Conservation (phyloP, 2,888 invertebrate genomes). For the Lobophora halterata region DNA sequence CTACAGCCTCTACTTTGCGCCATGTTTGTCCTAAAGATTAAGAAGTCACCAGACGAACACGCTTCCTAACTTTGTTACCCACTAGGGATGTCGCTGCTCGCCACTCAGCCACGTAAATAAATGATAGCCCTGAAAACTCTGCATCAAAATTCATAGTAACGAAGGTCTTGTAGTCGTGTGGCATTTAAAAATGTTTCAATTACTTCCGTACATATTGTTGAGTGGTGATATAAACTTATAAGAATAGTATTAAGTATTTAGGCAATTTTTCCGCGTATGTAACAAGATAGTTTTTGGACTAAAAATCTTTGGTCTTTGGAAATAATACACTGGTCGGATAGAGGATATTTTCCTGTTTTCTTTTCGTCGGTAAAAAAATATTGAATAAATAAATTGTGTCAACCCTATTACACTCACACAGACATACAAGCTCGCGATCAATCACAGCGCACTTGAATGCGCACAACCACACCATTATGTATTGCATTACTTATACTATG, state of each 20-base stretch:
- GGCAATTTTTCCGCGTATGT: neutral
- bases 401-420: slow-evolving; percentile 46
- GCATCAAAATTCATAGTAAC: slow-evolving; percentile 21
- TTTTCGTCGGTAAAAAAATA: no score
- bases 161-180: neutral
- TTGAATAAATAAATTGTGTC: slow-evolving; percentile 21
- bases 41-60: slow-evolving; percentile 59
- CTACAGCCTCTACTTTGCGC: slow-evolving; percentile 18
- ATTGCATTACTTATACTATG: slow-evolving; percentile 14
- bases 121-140: slow-evolving; percentile 7
- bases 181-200: no score
- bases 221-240: no score
- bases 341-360: no score
- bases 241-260: no score
- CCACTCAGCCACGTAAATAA: slow-evolving; percentile 28
- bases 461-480: slow-evolving; percentile 14
- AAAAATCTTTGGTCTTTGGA: no score
- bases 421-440: slow-evolving; percentile 38
- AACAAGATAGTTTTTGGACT: no score
- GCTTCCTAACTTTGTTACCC: slow-evolving; percentile 56
- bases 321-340: no score
- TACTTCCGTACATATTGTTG: no score
- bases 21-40: slow-evolving; percentile 52
- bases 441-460: slow-evolving; percentile 38
- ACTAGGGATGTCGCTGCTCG: slow-evolving; percentile 42